Conservation (phyloP, 2,797 vertebrate genomes). For the Falco peregrinus region DNA sequence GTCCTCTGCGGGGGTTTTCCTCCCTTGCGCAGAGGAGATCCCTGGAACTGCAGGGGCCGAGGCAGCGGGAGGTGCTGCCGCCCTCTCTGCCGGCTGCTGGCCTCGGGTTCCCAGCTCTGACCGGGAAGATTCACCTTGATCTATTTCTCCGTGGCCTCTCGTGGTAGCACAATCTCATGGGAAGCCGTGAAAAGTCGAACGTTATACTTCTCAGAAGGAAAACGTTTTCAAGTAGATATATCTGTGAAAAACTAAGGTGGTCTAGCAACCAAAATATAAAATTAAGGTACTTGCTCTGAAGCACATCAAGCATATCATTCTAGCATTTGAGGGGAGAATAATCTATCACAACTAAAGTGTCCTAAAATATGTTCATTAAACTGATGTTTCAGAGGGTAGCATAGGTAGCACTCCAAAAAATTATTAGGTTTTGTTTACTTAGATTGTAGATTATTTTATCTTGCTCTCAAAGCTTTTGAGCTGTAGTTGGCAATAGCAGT, state of each 20-base stretch:
- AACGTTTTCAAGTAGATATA: background rate
- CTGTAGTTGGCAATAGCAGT: fast-evolving
- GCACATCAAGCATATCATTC: background rate
- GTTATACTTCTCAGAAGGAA: background rate
- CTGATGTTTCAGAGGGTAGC: background rate
- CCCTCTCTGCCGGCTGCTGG: background rate
- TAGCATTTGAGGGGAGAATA: background rate
- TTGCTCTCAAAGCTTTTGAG: background rate
- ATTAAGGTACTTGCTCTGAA: background rate
- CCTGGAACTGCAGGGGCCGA: background rate
- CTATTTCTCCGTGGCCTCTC: background rate
- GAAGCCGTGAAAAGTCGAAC: background rate
- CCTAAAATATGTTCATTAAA: fast-evolving
- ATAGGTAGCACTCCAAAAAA: background rate
- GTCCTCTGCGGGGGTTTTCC: background rate
- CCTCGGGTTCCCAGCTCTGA: background rate
- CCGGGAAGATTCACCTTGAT: background rate
- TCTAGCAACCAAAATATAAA: background rate
- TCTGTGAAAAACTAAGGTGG: background rate
- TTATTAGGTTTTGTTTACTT: background rate
- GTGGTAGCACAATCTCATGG: background rate
- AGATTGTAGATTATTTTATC: background rate
- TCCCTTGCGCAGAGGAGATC: background rate
- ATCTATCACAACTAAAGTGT: background rate
- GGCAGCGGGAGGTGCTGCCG: background rate